Conservation (phyloP, 2,113 vertebrate genomes). For the Protobothrops mucrosquamatus region DNA sequence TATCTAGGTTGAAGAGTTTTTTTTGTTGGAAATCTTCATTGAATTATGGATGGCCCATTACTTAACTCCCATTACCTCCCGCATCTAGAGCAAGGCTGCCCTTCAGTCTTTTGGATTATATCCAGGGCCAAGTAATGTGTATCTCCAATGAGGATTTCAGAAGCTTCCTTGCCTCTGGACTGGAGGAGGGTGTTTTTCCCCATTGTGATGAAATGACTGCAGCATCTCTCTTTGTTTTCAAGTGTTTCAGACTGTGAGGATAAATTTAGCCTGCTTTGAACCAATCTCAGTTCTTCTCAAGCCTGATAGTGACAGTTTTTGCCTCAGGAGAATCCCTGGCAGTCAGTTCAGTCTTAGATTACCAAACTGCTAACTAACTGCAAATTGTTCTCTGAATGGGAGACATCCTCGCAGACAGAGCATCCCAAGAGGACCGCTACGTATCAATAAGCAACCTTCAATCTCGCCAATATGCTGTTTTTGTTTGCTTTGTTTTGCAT, state of each 20-base stretch:
- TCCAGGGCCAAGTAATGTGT: not conserved
- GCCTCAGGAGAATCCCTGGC: not conserved
- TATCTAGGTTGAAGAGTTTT: not conserved
- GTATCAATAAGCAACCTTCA: not conserved
- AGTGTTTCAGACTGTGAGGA: not conserved
- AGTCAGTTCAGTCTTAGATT: not conserved
- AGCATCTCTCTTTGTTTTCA: not conserved
- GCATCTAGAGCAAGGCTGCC: not conserved
- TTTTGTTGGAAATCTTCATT: not conserved
- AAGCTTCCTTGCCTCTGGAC: not conserved
- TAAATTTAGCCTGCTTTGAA: not conserved
- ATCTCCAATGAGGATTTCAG: not conserved
- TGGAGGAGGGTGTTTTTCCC: not conserved
- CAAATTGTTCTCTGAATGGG: not conserved
- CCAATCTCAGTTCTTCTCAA: not conserved
- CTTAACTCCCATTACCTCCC: not conserved
- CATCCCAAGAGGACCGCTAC: accelerated
- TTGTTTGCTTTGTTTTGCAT: not conserved
- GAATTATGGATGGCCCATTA: slow-evolving; percentile 10
- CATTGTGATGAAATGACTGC: not conserved
- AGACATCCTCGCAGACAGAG: not conserved
- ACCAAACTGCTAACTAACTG: not conserved
- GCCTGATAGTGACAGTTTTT: not conserved
- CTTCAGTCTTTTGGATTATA: not conserved
- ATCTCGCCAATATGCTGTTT: not conserved